Evolutionary conservation across 2,797 vertebrate species (phyloP).

Genomic region (Coregonus ussuriensis): DNA sequence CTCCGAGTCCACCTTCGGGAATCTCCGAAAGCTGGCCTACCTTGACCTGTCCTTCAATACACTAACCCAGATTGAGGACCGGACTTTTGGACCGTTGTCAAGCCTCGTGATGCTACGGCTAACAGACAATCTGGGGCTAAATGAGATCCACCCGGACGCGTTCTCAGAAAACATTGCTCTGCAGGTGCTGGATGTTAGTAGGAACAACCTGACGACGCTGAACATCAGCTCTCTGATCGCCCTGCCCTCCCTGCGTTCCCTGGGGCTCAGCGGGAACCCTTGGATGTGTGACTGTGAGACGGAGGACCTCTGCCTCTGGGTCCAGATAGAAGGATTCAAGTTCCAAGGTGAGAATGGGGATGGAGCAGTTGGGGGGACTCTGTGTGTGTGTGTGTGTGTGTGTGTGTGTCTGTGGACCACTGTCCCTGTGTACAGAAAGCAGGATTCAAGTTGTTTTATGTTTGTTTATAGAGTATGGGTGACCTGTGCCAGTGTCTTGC

Average conservation of each 20-base stretch:
- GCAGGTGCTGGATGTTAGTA: conserved; percentile 87
- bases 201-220: conserved; percentile 84
- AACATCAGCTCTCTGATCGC: conserved; percentile 81
- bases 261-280: conserved; percentile 88
- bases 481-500: not conserved
- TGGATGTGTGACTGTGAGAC: conserved; percentile 94
- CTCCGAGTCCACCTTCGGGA: conserved; percentile 89
- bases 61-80: conserved; percentile 83
- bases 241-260: conserved; percentile 79
- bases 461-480: not conserved
- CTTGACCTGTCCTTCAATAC: conserved; percentile 93
- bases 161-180: conserved; percentile 89
- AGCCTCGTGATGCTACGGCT: conserved; percentile 90
- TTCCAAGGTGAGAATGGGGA: conserved; percentile 85
- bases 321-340: conserved; percentile 81
- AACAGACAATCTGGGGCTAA: conserved; percentile 86
- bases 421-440: not conserved
- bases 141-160: conserved; percentile 81
- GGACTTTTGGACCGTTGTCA: conserved; percentile 86
- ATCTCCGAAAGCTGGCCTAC: conserved; percentile 87
- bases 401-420: not conserved
- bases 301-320: conserved; percentile 87
- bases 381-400: not conserved
- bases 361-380: not conserved
- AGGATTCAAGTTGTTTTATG: not conserved